Percentiles rank a stretch among this genome's conserved stretches.
These are phyloP conservation scores for Cyprinella venusta DNA, from an alignment of 2,797 vertebrate species.

Conservation along the genomic window DNA sequence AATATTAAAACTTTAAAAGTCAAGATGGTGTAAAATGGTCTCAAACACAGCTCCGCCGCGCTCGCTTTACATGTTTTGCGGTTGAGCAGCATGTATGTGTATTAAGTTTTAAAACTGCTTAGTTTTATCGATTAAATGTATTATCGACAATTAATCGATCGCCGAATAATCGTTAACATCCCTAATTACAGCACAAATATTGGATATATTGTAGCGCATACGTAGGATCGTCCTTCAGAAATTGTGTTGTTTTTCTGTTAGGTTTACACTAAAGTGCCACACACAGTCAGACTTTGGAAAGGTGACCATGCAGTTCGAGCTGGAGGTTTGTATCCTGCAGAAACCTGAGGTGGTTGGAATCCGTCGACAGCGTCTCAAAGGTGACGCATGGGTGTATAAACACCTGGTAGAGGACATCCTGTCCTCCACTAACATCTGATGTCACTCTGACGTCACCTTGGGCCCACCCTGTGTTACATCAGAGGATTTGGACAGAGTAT, in stretches of 20 bases:
- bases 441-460: constrained; percentile 66
- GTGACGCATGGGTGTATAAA: constrained; percentile 97
- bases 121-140: no score
- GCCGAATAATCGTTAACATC: no score
- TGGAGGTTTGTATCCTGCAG: constrained; percentile 91
- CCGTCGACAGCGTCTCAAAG: constrained; percentile 88
- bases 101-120: no score
- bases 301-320: constrained; percentile 90
- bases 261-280: constrained; percentile 90
- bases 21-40: no score
- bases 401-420: constrained; percentile 92
- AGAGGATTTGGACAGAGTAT: background rate
- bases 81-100: no score
- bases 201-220: background rate
- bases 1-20: no score
- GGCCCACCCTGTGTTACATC: background rate
- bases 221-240: no score
- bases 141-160: no score
- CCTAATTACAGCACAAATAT: background rate
- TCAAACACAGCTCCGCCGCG: no score
- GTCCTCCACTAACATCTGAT: constrained; percentile 82
- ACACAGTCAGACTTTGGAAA: constrained; percentile 89
- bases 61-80: no score
- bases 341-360: constrained; percentile 86
- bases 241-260: constrained; percentile 69